Evolutionary conservation across 92 coral and sea anemone genomes (phyloP).

Genomic region (Blastomussa wellsi): DNA sequence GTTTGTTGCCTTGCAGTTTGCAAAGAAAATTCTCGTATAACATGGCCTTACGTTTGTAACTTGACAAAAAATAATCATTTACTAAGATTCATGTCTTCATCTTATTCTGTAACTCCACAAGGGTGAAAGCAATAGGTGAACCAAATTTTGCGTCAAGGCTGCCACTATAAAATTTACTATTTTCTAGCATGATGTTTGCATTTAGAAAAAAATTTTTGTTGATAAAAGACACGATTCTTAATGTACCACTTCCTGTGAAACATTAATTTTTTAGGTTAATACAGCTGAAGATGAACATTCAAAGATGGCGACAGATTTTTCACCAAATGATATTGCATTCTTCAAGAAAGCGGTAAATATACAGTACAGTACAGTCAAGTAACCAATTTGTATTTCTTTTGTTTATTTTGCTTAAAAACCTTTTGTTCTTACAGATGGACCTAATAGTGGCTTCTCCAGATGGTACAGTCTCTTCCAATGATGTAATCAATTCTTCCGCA

Average conservation of each 20-base stretch:
- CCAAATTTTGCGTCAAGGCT: too few species aligned
- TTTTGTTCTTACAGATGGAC: slow-evolving; percentile 66
- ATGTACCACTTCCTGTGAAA: neutral
- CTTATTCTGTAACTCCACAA: too few species aligned
- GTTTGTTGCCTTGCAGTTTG: too few species aligned
- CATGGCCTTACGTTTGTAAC: too few species aligned
- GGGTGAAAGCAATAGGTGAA: too few species aligned
- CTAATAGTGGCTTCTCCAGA: slow-evolving; percentile 75
- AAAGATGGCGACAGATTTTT: slow-evolving; percentile 89
- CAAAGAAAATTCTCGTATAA: too few species aligned
- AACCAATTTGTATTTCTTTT: neutral
- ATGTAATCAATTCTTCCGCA: slow-evolving; percentile 60
- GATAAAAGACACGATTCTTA: neutral
- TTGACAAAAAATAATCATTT: too few species aligned
- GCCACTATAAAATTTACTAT: too few species aligned
- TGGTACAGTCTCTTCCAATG: slow-evolving; percentile 86
- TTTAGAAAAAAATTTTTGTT: neutral
- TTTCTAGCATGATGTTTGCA: neutral
- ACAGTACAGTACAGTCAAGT: neutral
- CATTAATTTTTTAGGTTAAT: slow-evolving; percentile 71
- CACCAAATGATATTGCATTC: slow-evolving; percentile 85
- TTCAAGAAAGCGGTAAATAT: slow-evolving; percentile 90
- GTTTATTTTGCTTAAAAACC: neutral
- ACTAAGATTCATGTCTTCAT: too few species aligned
- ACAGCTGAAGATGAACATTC: slow-evolving; percentile 89